phyloP scores from a whole-genome alignment of 1,140 invertebrate species.

The Plodia interpunctella region DNA sequence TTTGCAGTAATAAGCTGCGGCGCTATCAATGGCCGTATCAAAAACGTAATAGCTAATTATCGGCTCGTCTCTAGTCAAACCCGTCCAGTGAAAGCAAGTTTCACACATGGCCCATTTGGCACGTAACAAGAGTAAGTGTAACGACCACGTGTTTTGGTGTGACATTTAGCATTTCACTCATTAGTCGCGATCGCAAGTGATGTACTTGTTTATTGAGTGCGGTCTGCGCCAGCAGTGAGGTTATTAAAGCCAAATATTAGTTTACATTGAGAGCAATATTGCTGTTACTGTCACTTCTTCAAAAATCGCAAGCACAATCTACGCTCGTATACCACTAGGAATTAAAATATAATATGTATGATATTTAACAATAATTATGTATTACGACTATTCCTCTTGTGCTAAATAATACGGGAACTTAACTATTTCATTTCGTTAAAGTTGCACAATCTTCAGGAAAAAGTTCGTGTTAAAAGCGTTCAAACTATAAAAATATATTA shows the following conservation, averaged over 20 bases:
- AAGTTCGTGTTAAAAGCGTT: too few species aligned
- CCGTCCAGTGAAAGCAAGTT: conserved; percentile 62
- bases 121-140: conserved; percentile 31
- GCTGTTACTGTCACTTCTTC: too few species aligned
- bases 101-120: conserved; percentile 49
- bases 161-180: conserved; percentile 27
- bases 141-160: conserved; percentile 19
- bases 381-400: too few species aligned
- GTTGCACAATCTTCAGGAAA: too few species aligned
- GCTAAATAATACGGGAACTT: too few species aligned
- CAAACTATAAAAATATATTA: too few species aligned
- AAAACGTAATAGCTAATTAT: conserved; percentile 55
- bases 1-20: neutral
- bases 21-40: conserved; percentile 22
- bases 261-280: too few species aligned
- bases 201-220: conserved; percentile 14
- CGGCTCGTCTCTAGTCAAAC: conserved; percentile 39
- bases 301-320: too few species aligned
- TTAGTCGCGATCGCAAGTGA: conserved; percentile 17
- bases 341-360: too few species aligned
- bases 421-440: too few species aligned
- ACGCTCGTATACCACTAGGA: too few species aligned
- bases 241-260: conserved; percentile 18
- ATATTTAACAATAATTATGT: too few species aligned
- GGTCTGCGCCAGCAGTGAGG: neutral